Percentiles rank a stretch among this genome's conserved stretches.
Evolutionary conservation across 1,140 invertebrate species (phyloP).

Genomic region (Leucophenga varia): DNA sequence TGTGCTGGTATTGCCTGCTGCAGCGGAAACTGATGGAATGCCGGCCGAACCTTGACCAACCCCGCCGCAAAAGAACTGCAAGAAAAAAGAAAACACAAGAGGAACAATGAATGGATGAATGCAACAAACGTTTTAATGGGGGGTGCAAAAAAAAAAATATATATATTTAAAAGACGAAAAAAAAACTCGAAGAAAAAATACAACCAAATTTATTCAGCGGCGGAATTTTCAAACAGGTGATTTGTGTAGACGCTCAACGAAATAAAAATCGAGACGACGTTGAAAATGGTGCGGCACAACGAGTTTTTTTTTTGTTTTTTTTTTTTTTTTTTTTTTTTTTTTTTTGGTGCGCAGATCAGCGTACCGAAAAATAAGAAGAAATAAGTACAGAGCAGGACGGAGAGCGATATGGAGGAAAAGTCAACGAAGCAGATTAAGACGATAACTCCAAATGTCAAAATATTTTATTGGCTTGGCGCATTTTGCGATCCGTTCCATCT

Average conservation of each 20-base stretch:
- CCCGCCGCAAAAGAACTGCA: constrained; percentile 27
- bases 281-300: neutral
- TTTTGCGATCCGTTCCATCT: constrained; percentile 57
- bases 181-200: constrained; percentile 12
- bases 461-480: constrained; percentile 57
- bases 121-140: constrained; percentile 21
- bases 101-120: too few species aligned
- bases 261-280: constrained; percentile 9
- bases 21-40: constrained; percentile 18
- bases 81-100: constrained; percentile 12
- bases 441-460: constrained; percentile 57
- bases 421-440: constrained; percentile 56
- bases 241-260: constrained; percentile 10
- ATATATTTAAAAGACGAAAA: constrained; percentile 2
- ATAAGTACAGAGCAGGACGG: neutral
- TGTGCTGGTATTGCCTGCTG: constrained; percentile 36
- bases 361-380: too few species aligned
- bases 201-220: constrained; percentile 12
- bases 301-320: too few species aligned
- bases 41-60: constrained; percentile 11
- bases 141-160: constrained; percentile 14
- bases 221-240: constrained; percentile 33
- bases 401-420: constrained; percentile 29
- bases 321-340: too few species aligned
- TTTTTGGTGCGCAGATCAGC: too few species aligned